Percentiles rank a stretch among this genome's conserved stretches.
phyloP scores from a whole-genome alignment of 2,888 invertebrate genomes.

The Amblyjoppa proteus region DNA sequence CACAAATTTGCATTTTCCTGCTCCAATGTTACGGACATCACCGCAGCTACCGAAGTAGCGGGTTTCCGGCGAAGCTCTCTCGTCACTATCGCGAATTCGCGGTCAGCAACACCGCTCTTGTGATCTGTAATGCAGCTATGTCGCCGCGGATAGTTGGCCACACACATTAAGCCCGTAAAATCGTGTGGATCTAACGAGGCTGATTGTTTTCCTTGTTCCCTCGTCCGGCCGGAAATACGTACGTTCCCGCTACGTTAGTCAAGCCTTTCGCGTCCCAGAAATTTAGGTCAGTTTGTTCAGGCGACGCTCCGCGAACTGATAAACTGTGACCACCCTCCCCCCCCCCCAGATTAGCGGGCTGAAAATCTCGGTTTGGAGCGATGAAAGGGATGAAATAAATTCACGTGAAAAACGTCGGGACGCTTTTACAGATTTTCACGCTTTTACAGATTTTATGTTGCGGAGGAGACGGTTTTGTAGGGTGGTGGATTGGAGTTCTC shows the following conservation, averaged over 20 bases:
- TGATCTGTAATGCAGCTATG: conserved; percentile 8
- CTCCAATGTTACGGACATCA: conserved; percentile 30
- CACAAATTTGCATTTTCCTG: conserved; percentile 70
- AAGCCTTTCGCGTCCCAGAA: conserved; percentile 1
- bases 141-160: background rate
- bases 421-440: too few species aligned
- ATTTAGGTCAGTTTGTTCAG: conserved; percentile 61
- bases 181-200: background rate
- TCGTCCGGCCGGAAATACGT: conserved; percentile 9
- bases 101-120: background rate
- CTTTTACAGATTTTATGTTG: too few species aligned
- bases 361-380: background rate
- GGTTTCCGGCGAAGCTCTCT: conserved; percentile 8
- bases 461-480: too few species aligned
- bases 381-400: background rate
- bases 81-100: conserved; percentile 34
- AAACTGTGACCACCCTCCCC: conserved; percentile 27
- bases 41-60: conserved; percentile 27
- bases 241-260: background rate
- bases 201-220: conserved; percentile 43
- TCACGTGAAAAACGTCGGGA: too few species aligned
- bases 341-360: background rate
- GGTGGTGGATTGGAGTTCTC: too few species aligned
- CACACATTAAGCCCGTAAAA: background rate
- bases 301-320: conserved; percentile 41